Evolutionary conservation across 1,140 invertebrate species (phyloP).

Genomic region (Drosophila punjabiensis): DNA sequence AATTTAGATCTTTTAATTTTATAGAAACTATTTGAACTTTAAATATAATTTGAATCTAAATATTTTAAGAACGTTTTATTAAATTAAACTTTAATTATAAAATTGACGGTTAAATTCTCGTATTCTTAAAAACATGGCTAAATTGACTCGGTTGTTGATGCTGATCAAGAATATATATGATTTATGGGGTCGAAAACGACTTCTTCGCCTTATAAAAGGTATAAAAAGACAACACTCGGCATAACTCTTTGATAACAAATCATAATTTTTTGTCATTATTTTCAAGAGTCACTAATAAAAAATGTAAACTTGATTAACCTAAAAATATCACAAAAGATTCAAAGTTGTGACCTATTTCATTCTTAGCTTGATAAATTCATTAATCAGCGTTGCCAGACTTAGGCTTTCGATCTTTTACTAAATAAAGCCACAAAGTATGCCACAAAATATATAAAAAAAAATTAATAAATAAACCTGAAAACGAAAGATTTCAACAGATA

Average conservation of each 20-base stretch:
- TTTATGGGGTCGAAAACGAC: too few species aligned
- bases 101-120: too few species aligned
- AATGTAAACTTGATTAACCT: not conserved
- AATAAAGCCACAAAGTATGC: conserved; percentile 13
- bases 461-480: not conserved
- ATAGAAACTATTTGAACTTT: not conserved
- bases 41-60: too few species aligned
- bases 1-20: not conserved
- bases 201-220: too few species aligned
- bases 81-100: too few species aligned
- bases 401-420: too few species aligned
- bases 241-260: not conserved
- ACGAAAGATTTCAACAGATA: not conserved
- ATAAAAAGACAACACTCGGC: too few species aligned
- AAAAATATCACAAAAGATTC: not conserved
- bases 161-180: too few species aligned
- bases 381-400: not conserved
- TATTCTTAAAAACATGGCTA: too few species aligned
- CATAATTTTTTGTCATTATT: not conserved
- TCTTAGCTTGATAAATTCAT: not conserved
- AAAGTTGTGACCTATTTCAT: conserved; percentile 3
- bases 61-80: too few species aligned
- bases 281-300: not conserved
- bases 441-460: not conserved
- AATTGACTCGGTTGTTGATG: too few species aligned